These are phyloP conservation scores for Gila orcuttii DNA, from an alignment of 2,113 vertebrate genomes.

Conservation along the genomic window DNA sequence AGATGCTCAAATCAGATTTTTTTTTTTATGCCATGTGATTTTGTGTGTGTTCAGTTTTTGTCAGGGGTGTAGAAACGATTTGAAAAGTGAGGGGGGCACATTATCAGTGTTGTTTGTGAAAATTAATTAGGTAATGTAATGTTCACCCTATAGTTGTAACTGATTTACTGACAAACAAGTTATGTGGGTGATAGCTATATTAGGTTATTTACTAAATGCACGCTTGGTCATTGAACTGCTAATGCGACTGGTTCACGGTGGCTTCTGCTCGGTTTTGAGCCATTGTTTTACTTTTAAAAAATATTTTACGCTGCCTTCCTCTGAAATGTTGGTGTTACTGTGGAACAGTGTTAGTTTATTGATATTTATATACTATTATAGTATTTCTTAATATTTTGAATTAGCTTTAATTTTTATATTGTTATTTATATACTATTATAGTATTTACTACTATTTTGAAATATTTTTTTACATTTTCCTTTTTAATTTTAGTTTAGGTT, in stretches of 20 bases:
- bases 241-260: not conserved
- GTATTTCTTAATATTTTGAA: too few relatives aligned
- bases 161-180: not conserved
- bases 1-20: not conserved
- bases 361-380: too few relatives aligned
- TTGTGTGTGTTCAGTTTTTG: not conserved
- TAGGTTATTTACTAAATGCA: not conserved
- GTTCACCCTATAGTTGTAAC: not conserved
- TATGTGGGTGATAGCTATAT: not conserved
- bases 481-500: not conserved
- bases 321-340: not conserved
- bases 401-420: not conserved
- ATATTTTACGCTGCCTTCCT: not conserved
- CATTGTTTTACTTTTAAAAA: not conserved
- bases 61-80: not conserved
- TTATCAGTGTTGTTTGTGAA: not conserved
- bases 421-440: too few relatives aligned
- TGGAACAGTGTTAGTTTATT: not conserved
- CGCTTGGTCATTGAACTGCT: too few relatives aligned
- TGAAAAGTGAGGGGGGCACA: not conserved
- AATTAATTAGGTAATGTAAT: slow-evolving; percentile 13
- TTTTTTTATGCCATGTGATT: not conserved
- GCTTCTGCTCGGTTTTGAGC: not conserved
- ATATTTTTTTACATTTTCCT: not conserved
- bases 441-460: too few relatives aligned